Evolutionary conservation across 2,113 vertebrate species (phyloP).

Genomic region (Heliornis fulica): DNA sequence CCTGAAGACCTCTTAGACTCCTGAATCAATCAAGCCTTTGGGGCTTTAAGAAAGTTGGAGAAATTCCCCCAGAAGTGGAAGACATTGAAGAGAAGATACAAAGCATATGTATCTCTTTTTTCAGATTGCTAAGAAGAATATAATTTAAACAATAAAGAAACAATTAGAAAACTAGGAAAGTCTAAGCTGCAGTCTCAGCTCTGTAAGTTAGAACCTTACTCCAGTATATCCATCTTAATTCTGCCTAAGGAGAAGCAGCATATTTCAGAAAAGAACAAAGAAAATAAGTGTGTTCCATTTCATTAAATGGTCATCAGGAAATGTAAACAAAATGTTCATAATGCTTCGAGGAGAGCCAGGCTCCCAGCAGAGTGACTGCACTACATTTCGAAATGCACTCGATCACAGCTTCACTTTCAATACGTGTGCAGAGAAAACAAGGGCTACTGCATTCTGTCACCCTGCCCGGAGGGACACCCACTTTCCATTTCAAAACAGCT

Average conservation of each 20-base stretch:
- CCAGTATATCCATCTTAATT: background rate
- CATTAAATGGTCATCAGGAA: slow-evolving; percentile 32
- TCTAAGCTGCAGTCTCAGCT: background rate
- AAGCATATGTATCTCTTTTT: background rate
- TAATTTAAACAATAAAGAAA: background rate
- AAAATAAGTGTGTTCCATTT: background rate
- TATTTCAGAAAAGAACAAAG: background rate
- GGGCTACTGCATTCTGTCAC: background rate
- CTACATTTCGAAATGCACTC: background rate
- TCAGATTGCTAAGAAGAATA: background rate
- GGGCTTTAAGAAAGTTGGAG: background rate
- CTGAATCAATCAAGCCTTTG: background rate
- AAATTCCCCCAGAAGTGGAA: background rate
- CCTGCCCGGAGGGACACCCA: background rate
- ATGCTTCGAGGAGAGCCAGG: background rate
- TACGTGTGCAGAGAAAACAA: background rate
- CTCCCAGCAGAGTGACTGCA: background rate
- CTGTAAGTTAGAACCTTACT: background rate
- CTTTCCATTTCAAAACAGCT: slow-evolving; percentile 8
- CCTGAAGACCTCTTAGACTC: background rate
- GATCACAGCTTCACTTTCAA: background rate
- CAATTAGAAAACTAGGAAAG: background rate
- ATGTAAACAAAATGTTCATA: background rate
- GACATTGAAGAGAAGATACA: background rate
- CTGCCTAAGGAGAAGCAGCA: background rate